These are phyloP conservation scores for Drosophila quinaria DNA, from an alignment of 2,888 invertebrate species.

Conservation along the genomic window DNA sequence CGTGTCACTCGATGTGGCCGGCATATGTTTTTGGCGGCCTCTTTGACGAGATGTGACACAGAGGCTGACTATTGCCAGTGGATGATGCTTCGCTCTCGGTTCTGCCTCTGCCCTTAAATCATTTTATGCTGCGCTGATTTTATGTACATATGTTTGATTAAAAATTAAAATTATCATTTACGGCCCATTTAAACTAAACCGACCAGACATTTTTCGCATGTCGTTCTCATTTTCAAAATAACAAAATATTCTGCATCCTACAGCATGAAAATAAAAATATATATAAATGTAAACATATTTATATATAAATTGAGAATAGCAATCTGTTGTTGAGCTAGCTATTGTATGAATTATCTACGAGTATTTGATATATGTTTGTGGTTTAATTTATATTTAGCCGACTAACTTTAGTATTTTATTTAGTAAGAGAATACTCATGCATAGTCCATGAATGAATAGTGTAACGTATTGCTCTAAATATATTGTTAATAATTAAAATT, in stretches of 20 bases:
- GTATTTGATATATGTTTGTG: constrained; percentile 5
- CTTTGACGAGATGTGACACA: constrained; percentile 62
- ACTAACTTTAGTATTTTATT: constrained; percentile 4
- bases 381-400: constrained; percentile 28
- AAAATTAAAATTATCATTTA: constrained; percentile 84
- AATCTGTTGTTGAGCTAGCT: constrained; percentile 40
- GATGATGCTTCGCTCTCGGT: constrained; percentile 41
- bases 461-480: not conserved
- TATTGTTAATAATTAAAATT: not conserved
- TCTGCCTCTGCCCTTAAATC: constrained; percentile 66
- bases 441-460: constrained; percentile 18
- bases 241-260: constrained; percentile 57
- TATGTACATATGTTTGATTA: constrained; percentile 81
- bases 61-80: constrained; percentile 10
- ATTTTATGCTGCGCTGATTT: constrained; percentile 66
- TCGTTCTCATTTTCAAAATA: constrained; percentile 84
- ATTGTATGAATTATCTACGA: constrained; percentile 46
- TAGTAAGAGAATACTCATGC: constrained; percentile 4
- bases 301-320: constrained; percentile 16
- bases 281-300: not conserved
- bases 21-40: constrained; percentile 70
- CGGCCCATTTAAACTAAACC: constrained; percentile 83
- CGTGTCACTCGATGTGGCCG: constrained; percentile 23
- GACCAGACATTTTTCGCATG: constrained; percentile 83
- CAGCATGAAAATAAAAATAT: constrained; percentile 30